Conservation (phyloP, 2,113 vertebrate genomes). For the Alligator sinensis region DNA sequence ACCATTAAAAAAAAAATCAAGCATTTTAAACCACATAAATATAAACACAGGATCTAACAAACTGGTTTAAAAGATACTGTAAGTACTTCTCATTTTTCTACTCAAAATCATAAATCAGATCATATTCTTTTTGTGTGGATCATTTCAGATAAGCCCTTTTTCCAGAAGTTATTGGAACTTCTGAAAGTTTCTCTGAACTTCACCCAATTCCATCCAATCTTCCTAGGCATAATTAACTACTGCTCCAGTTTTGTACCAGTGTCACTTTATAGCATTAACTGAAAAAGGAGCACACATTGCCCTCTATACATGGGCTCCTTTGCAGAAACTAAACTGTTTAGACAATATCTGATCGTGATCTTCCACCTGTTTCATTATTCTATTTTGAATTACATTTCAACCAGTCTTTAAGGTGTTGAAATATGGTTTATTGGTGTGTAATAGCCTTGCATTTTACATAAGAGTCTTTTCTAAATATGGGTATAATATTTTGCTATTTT, state of each 20-base stretch:
- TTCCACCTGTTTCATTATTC: neutral
- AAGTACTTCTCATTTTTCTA: neutral
- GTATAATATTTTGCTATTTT: neutral
- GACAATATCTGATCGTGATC: neutral
- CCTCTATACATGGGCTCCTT: neutral
- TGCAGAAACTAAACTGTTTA: neutral
- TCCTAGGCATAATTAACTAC: neutral
- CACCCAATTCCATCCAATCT: fast-evolving
- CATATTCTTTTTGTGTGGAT: neutral
- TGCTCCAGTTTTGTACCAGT: neutral
- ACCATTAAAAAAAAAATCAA: neutral
- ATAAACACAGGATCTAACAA: neutral
- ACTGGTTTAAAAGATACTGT: neutral
- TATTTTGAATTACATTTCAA: neutral
- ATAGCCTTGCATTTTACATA: neutral
- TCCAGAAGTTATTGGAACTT: neutral
- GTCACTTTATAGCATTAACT: neutral
- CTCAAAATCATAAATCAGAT: fast-evolving
- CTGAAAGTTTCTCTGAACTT: neutral
- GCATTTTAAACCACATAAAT: neutral
- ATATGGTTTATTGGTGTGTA: neutral
- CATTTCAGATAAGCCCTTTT: neutral
- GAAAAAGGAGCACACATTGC: neutral
- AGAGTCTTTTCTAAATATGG: neutral
- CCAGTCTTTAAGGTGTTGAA: neutral